Evolutionary conservation across 2,888 invertebrate species (phyloP), one percentile per base, ranked within the genome.

Genomic region (Euspilapteryx auroguttella): DNA sequence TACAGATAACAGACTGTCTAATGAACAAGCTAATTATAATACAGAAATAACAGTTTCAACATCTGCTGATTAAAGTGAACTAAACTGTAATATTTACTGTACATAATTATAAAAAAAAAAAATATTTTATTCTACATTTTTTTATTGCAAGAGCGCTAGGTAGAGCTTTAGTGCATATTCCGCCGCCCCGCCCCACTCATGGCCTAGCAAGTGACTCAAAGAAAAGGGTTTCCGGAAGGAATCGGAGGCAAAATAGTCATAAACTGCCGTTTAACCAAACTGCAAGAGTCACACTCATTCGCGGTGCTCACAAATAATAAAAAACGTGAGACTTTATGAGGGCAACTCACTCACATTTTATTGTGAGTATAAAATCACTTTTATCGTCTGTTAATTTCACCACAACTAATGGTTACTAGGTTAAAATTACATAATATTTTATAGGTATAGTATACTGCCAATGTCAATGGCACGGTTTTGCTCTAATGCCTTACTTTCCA

Each of bases 351-450:
- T 71, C 73, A 69, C 75, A 68, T 73, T 73, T 75, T 73, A 75
- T 73, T 73, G 73, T 73, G 69, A 71, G 65, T 73, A 73, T 75
- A 75, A 75, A 75, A 68, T 71, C 71, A 75, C 73, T 73, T 75
- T 75, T 73, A 75, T 71, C 63, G 75, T 71, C 73, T 71, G 73
- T 75, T 75, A 73, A 75, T 75, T 75, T 69, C 61, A 65, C 73
- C 75, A 71, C 73, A 71, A 75, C 69, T 73, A 71, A 66, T 69
- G 49, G 58, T 66, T 62, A 62, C 54, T 56, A 58, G 59, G 63
- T 64, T 65, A 63, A n/a, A 59, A 63, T 66, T 57, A 61, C 55
- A 55, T 65, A 52, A 68, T 65, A 58, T 55, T 46, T 47, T 55
- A 61, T n/a, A n/a, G n/a, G n/a, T n/a, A n/a, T n/a, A n/a, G n/a